A percentile compares a stretch with the other conserved stretches of the same genome.
Evolutionary conservation across 37 sponge, comb jelly and placozoan species (phyloP).

Genomic region (Agelas oroides): DNA sequence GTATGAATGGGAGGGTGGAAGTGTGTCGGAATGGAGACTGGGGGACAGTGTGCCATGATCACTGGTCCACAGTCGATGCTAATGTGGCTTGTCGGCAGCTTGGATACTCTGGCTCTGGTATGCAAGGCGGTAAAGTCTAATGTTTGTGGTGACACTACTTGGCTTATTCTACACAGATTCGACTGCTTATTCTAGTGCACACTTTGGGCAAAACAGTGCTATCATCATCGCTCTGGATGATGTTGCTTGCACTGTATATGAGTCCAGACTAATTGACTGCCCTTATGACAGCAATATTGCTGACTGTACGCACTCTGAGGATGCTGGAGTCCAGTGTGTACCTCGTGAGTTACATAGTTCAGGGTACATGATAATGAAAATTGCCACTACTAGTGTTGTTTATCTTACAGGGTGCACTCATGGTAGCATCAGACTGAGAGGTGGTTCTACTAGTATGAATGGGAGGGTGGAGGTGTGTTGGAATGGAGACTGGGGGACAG

Average conservation of each 20-base stretch:
- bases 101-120: not conserved
- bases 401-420: not conserved
- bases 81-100: conserved; percentile 2
- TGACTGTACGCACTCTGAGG: not conserved
- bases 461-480: conserved; percentile 28
- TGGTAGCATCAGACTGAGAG: conserved; percentile 24
- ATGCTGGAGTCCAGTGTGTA: not conserved
- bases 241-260: not conserved
- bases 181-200: not conserved
- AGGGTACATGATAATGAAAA: no score
- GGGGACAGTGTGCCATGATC: conserved; percentile 7
- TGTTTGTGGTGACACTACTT: no score
- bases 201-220: not conserved
- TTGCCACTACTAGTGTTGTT: not conserved
- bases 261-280: not conserved
- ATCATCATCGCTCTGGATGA: not conserved
- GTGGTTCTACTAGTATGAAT: not conserved
- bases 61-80: not conserved
- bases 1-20: not conserved
- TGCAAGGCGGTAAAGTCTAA: no score
- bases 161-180: not conserved
- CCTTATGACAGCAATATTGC: not conserved
- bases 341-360: not conserved
- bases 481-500: no score
- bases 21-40: not conserved